Evolutionary conservation across 2,797 vertebrate genomes (phyloP).

Genomic region (Acipenser ruthenus): DNA sequence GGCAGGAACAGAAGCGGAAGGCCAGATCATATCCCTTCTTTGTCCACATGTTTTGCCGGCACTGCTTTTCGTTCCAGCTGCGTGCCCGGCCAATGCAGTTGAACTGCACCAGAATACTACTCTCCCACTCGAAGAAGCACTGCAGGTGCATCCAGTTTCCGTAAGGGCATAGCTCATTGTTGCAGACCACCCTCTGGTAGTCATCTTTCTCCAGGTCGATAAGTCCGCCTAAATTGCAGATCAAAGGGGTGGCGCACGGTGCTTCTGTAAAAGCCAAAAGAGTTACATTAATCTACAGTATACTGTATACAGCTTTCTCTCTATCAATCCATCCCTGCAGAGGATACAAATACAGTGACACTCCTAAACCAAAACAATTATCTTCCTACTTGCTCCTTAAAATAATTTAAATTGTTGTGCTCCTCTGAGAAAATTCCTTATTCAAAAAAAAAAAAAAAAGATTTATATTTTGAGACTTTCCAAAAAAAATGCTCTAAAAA

Average conservation of each 20-base stretch:
- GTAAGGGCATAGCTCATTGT: conserved; percentile 85
- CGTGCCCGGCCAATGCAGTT: conserved; percentile 94
- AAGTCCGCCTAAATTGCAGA: conserved; percentile 77
- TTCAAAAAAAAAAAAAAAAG: too few species aligned
- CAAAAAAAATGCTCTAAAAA: too few species aligned
- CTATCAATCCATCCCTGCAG: too few species aligned
- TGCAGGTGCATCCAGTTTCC: conserved; percentile 98
- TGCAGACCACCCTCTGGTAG: conserved; percentile 94
- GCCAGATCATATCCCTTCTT: conserved; percentile 97
- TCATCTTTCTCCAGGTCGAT: conserved; percentile 94
- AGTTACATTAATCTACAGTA: too few species aligned
- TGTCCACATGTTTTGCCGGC: conserved; percentile 98
- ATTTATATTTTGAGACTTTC: too few species aligned
- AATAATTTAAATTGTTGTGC: too few species aligned
- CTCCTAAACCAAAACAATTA: too few species aligned
- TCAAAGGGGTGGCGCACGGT: conserved; percentile 84
- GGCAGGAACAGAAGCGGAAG: conserved; percentile 96
- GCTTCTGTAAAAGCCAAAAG: conserved; percentile 60
- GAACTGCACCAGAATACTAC: conserved; percentile 96
- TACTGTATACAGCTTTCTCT: too few species aligned
- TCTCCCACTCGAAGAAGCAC: conserved; percentile 98
- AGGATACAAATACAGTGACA: too few species aligned
- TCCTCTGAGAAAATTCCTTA: too few species aligned
- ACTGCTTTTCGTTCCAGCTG: conserved; percentile 98
- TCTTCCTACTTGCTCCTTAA: too few species aligned